Evolutionary conservation across 2,113 vertebrate species (phyloP), one percentile per base, ranked within the genome.

Genomic region (Campylomormyrus tamandua): DNA sequence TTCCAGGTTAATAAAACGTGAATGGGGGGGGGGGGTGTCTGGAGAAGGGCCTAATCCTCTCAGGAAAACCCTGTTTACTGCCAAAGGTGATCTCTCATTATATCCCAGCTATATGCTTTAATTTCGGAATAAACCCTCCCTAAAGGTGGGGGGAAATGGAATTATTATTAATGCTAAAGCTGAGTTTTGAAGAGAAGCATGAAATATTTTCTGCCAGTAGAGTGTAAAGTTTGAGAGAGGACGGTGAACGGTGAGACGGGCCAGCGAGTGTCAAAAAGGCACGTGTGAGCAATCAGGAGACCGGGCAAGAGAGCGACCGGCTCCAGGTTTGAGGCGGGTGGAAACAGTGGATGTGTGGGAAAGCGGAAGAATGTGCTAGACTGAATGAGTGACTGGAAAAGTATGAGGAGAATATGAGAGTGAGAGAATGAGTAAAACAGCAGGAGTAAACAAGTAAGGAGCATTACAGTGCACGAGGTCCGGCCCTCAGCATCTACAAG

Each of bases 1-100:
- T 56, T 87, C 85, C 85, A 87, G 85, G 48, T 87, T 87, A 50
- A 48, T 50, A 87, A 52, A 53, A 53, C 31, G 85, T 19, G n/a
- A 1, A 50, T n/a, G 24, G 24, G 24, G 11, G 21, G 48, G 46
- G 35, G n/a, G 49, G 50, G 84, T 15, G 31, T 80, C 74, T 80
- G 85, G 85, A 19, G 49, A 48, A 49, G 27, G 27, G 17, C 27
- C 13, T 15, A 53, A 53, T 87, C 50, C 27, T 42, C 11, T 39
- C 31, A 21, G n/a, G 50, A 87, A 53, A 87, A 87, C 50, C 85
- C 85, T 27, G n/a, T 39, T 39, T 39, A 87, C 85, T 53, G 85
- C 48, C 49, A 87, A 27, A 87, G 35, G 85, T 27, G 31, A 53
- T 53, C 85, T 87, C 49, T 53, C 85, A 52, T 19, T 17, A 48